phyloP scores from a whole-genome alignment of 2,888 invertebrate genomes.

The Megamerina dolium region DNA sequence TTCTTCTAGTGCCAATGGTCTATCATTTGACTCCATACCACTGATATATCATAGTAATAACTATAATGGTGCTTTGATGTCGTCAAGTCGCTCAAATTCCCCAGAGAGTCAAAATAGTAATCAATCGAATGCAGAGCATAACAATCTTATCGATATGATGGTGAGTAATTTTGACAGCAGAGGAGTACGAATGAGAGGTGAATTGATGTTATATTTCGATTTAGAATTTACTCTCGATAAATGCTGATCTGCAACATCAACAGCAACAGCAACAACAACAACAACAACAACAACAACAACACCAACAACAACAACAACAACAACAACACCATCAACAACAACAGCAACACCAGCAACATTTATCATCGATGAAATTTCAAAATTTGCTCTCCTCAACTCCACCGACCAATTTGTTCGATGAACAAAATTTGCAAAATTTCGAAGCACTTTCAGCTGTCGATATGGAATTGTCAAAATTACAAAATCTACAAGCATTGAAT shows the following conservation, averaged over 20 bases:
- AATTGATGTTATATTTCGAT: neutral
- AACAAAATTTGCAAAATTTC: slow-evolving; percentile 28
- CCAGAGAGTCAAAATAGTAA: slow-evolving; percentile 47
- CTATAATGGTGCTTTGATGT: slow-evolving; percentile 24
- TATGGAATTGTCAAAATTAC: slow-evolving; percentile 42
- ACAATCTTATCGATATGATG: slow-evolving; percentile 44
- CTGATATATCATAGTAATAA: slow-evolving; percentile 36
- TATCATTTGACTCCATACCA: slow-evolving; percentile 40
- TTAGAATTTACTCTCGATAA: slow-evolving; percentile 40
- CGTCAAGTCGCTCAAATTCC: slow-evolving; percentile 46
- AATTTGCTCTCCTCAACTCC: slow-evolving; percentile 15
- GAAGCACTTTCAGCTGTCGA: slow-evolving; percentile 34
- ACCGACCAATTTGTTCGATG: slow-evolving; percentile 25
- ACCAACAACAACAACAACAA: no score
- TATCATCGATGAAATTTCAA: slow-evolving; percentile 7
- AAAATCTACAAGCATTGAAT: slow-evolving; percentile 43
- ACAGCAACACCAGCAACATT: no score
- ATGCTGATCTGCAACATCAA: slow-evolving; percentile 32
- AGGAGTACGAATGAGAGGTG: neutral
- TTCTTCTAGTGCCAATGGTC: slow-evolving; percentile 39
- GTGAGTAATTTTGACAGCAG: no score
- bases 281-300: no score
- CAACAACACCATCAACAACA: no score
- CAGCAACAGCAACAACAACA: slow-evolving; percentile 24
- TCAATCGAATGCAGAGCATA: slow-evolving; percentile 39